These are phyloP conservation scores for Grammomys dolichurus DNA, from an alignment of 2,113 vertebrate genomes.

Conservation along the genomic window DNA sequence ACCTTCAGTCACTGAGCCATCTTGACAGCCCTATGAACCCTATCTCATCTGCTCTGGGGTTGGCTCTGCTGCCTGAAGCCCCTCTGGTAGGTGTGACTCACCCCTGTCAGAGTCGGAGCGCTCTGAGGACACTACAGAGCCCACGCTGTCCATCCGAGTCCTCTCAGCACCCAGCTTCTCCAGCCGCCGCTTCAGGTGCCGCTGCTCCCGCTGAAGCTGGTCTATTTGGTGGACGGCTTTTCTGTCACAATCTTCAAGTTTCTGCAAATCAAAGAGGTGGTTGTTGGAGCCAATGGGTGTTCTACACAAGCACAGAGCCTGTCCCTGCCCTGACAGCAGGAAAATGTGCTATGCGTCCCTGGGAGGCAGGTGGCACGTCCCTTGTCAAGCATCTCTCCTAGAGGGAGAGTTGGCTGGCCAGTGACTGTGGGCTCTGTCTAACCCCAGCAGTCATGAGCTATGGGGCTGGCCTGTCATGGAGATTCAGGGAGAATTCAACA, in stretches of 20 bases:
- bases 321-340: neutral
- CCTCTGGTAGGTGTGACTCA: conserved; percentile 77
- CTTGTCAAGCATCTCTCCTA: neutral
- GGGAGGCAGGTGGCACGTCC: neutral
- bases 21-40: neutral
- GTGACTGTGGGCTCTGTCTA: neutral
- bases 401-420: neutral
- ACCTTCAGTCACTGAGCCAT: neutral
- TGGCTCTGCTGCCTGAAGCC: neutral
- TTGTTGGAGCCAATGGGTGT: neutral
- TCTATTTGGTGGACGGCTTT: conserved; percentile 94
- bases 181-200: conserved; percentile 95
- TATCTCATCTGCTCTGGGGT: neutral
- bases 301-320: neutral
- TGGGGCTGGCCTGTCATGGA: neutral
- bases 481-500: neutral
- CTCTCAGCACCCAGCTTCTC: conserved; percentile 96
- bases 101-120: conserved; percentile 96
- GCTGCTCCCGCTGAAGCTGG: conserved; percentile 95
- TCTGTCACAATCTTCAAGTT: conserved; percentile 94
- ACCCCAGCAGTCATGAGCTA: neutral
- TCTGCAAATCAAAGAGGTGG: conserved; percentile 85
- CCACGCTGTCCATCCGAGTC: conserved; percentile 93
- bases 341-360: neutral
- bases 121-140: conserved; percentile 92